Conservation (phyloP, 2,113 vertebrate species). For the Callaeas wilsoni region DNA sequence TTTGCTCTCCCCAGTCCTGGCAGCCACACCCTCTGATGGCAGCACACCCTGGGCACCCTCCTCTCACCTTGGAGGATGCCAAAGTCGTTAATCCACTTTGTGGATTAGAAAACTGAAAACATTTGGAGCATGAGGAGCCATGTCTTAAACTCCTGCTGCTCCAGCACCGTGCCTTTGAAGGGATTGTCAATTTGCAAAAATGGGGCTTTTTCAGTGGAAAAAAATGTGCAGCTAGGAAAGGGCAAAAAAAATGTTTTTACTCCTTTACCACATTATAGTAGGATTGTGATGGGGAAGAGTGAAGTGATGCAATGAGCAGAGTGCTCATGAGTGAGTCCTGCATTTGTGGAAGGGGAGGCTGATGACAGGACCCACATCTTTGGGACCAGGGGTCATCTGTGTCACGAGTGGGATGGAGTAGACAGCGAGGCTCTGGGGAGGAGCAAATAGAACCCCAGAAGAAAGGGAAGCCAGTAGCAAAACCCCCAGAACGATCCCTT, state of each 20-base stretch:
- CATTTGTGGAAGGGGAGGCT: neutral
- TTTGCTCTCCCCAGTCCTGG: too few relatives aligned
- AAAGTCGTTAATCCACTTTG: neutral
- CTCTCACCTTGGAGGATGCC: neutral
- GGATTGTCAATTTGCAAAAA: neutral
- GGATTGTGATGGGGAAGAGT: neutral
- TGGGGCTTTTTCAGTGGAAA: neutral
- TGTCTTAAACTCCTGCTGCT: neutral
- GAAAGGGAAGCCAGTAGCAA: neutral
- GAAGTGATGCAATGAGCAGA: neutral
- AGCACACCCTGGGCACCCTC: neutral
- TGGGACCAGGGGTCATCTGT: neutral
- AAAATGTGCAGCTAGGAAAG: neutral
- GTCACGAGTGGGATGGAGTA: neutral
- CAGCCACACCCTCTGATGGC: neutral
- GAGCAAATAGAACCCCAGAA: neutral
- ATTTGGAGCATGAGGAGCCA: fast-evolving
- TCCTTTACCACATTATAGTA: neutral
- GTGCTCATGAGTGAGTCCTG: neutral
- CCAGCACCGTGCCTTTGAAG: neutral
- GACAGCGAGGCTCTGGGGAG: neutral
- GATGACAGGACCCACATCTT: neutral
- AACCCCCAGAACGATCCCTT: neutral
- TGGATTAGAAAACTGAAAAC: neutral
- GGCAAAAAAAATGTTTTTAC: neutral